Conservation (phyloP, 1,140 invertebrate species). For the Chrysomallon squamiferum region DNA sequence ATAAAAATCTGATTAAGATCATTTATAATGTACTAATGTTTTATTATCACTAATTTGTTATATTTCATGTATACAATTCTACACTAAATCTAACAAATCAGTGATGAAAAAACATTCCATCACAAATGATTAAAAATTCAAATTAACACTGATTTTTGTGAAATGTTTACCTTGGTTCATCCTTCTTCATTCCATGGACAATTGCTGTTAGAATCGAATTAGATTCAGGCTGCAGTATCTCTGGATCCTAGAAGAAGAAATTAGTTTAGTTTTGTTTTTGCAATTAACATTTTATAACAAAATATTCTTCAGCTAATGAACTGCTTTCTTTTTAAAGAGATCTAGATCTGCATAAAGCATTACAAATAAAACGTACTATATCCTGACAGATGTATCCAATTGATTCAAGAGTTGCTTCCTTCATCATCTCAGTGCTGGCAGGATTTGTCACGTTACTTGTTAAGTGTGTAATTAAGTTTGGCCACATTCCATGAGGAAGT, state of each 20-base stretch:
- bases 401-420: slow-evolving; percentile 94
- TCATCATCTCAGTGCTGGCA: slow-evolving; percentile 89
- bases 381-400: slow-evolving; percentile 90
- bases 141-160: no score
- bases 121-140: no score
- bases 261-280: no score
- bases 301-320: no score
- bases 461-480: slow-evolving; percentile 83
- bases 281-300: no score
- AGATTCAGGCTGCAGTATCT: slow-evolving; percentile 87
- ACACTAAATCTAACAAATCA: no score
- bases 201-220: slow-evolving; percentile 98
- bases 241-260: slow-evolving; percentile 75
- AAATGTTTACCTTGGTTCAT: slow-evolving; percentile 75
- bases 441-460: slow-evolving; percentile 86
- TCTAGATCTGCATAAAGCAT: no score
- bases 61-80: no score
- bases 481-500: slow-evolving; percentile 78
- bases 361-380: slow-evolving; percentile 70
- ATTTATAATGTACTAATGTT: no score
- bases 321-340: no score
- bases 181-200: slow-evolving; percentile 94
- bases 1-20: background rate
- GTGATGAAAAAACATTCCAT: no score
- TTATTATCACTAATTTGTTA: no score